phyloP scores from a whole-genome alignment of 2,113 vertebrate genomes.

The Silurus meridionalis region DNA sequence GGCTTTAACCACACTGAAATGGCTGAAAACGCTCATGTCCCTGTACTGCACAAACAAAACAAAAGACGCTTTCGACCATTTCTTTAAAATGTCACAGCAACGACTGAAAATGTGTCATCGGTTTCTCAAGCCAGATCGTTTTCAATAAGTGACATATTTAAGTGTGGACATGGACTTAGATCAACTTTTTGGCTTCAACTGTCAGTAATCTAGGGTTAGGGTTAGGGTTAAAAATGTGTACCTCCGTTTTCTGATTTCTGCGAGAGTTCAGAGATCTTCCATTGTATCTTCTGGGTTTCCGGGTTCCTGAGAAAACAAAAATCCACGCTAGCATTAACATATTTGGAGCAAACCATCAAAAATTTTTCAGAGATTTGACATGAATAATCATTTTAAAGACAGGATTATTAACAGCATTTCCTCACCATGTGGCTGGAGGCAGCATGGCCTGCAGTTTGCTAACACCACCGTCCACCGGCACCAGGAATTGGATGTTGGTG shows the following conservation, averaged over 20 bases:
- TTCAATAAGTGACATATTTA: too few relatives aligned
- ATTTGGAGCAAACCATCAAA: background rate
- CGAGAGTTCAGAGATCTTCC: constrained; percentile 88
- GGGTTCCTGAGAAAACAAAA: constrained; percentile 75
- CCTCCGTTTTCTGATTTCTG: constrained; percentile 90
- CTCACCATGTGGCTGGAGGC: constrained; percentile 91
- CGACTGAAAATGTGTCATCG: too few relatives aligned
- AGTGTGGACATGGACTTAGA: background rate
- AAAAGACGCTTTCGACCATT: too few relatives aligned
- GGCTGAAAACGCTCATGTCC: too few relatives aligned
- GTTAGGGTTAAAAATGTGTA: too few relatives aligned
- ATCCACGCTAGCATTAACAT: background rate
- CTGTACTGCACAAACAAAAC: too few relatives aligned
- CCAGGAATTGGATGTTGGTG: constrained; percentile 91
- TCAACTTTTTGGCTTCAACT: background rate
- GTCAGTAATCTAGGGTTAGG: too few relatives aligned
- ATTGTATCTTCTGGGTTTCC: constrained; percentile 84
- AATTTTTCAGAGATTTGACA: background rate
- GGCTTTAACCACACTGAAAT: background rate
- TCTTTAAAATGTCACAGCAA: too few relatives aligned
- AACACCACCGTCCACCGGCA: constrained; percentile 86
- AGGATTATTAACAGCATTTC: background rate
- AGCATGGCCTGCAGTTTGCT: constrained; percentile 91
- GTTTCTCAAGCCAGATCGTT: too few relatives aligned
- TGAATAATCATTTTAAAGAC: background rate